phyloP scores from a whole-genome alignment of 2,797 vertebrate species.

The Percopsis omiscomaycus region DNA sequence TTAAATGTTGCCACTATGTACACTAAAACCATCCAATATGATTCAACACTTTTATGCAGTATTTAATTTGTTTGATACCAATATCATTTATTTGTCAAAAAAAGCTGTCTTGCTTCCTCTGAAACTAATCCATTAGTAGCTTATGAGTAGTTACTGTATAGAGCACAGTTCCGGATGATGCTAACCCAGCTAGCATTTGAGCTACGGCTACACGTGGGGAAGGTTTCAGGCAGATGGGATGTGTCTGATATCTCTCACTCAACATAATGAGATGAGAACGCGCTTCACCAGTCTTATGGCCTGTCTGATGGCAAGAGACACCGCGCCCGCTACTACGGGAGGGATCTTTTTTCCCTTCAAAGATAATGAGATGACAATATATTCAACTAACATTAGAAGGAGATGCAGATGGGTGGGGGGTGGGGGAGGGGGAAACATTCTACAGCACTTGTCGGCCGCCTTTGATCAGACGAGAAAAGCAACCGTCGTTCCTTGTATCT shows the following conservation, averaged over 20 bases:
- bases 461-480: constrained; percentile 74
- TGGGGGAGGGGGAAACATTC: constrained; percentile 49
- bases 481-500: constrained; percentile 70
- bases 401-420: constrained; percentile 49
- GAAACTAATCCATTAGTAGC: constrained; percentile 2
- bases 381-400: constrained; percentile 77
- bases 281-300: constrained; percentile 66
- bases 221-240: constrained; percentile 72
- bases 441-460: constrained; percentile 65
- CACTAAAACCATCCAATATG: too few species aligned
- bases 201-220: constrained; percentile 61
- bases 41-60: too few species aligned
- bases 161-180: neutral
- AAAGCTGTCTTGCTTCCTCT: too few species aligned
- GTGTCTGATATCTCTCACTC: constrained; percentile 76
- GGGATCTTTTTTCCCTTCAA: constrained; percentile 74
- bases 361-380: constrained; percentile 81
- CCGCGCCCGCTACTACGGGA: constrained; percentile 67
- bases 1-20: too few species aligned
- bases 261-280: constrained; percentile 72
- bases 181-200: constrained; percentile 42
- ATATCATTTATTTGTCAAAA: too few species aligned
- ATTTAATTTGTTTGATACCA: too few species aligned
- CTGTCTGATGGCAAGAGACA: constrained; percentile 72
- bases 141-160: too few species aligned